Evolutionary conservation across 2,113 vertebrate genomes (phyloP).

Genomic region (Peromyscus maniculatus): DNA sequence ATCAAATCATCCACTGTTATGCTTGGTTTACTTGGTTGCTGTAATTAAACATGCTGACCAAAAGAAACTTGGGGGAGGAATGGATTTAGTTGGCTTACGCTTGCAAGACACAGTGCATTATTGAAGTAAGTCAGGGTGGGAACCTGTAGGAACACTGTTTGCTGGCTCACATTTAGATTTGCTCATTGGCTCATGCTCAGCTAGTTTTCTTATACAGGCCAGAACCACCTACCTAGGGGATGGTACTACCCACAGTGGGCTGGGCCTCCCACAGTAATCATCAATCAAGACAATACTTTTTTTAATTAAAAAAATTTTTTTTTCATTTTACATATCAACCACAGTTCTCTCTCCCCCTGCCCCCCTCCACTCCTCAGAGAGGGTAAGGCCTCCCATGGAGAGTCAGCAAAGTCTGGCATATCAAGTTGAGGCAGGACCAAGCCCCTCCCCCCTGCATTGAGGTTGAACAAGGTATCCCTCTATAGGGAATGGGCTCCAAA

Average conservation of each 20-base stretch:
- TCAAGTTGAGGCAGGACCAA: too few species aligned
- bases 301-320: too few species aligned
- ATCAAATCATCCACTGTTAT: background rate
- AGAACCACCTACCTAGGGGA: background rate
- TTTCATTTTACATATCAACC: too few species aligned
- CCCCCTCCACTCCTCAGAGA: too few species aligned
- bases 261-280: background rate
- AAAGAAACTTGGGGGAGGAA: background rate
- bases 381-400: too few species aligned
- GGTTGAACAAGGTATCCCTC: too few species aligned
- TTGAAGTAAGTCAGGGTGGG: background rate
- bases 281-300: background rate
- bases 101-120: background rate
- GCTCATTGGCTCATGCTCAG: background rate
- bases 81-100: background rate
- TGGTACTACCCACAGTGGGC: background rate
- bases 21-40: background rate
- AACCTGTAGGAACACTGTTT: background rate
- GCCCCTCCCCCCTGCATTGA: too few species aligned
- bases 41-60: background rate
- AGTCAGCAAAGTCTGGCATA: too few species aligned
- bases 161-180: background rate
- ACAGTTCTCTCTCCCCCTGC: too few species aligned
- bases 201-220: background rate
- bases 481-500: too few species aligned